phyloP scores from a whole-genome alignment of 2,888 invertebrate species.

The Crossocerus cetratus region DNA sequence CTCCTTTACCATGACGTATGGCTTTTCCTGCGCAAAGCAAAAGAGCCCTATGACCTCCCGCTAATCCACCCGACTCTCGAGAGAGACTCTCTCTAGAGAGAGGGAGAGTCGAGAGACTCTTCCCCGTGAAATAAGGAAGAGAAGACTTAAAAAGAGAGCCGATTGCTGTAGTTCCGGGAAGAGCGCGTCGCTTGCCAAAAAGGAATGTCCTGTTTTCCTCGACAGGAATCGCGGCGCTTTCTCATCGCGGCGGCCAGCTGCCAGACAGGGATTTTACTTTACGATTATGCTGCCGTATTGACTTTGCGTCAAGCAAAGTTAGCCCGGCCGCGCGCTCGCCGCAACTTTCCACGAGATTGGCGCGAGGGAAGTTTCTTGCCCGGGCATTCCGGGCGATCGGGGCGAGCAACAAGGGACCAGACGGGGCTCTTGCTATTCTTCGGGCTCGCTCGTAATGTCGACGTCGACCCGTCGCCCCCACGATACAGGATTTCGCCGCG shows the following conservation, averaged over 20 bases:
- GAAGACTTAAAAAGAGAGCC: not conserved
- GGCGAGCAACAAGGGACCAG: not conserved
- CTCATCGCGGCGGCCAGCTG: too few species aligned
- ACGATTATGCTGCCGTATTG: too few species aligned
- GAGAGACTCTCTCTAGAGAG: not conserved
- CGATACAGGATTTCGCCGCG: not conserved
- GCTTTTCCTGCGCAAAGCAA: conserved; percentile 83
- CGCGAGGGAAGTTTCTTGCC: not conserved
- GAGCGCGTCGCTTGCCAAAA: too few species aligned
- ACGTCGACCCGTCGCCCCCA: not conserved
- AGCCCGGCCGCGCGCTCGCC: too few species aligned
- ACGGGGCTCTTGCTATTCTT: not conserved
- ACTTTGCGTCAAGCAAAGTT: too few species aligned
- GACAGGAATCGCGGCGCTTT: too few species aligned
- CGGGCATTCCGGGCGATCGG: not conserved
- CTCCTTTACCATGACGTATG: conserved; percentile 93
- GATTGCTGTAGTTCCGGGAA: not conserved
- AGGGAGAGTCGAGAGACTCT: not conserved
- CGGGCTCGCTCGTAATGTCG: not conserved
- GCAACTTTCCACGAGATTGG: too few species aligned
- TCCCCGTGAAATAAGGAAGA: not conserved
- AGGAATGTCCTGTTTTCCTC: too few species aligned
- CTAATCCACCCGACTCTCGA: not conserved
- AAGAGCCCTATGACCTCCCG: conserved; percentile 35
- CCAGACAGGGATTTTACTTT: too few species aligned